Conservation (phyloP, 1,140 invertebrate species). For the Zaprionus taronus region DNA sequence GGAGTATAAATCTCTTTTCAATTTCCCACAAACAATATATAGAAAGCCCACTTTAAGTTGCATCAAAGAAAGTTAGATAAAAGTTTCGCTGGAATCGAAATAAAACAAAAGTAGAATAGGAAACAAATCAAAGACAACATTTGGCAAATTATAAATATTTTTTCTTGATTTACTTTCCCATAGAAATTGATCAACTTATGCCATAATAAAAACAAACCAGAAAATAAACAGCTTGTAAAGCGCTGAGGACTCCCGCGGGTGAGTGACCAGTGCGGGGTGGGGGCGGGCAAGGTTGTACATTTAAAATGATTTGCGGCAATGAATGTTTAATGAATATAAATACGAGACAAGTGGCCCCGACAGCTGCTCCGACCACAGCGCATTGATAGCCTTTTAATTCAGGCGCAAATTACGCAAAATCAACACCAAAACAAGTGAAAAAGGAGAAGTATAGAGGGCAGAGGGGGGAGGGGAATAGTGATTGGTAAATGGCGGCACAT, state of each 20-base stretch:
- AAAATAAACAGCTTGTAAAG: constrained; percentile 3
- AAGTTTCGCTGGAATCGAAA: neutral
- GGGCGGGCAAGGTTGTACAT: constrained; percentile 5
- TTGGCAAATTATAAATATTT: neutral
- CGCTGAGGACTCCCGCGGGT: neutral
- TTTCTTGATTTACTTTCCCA: neutral
- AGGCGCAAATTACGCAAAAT: constrained; percentile 77
- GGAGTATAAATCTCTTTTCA: no score
- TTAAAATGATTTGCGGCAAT: constrained; percentile 67
- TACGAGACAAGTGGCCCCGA: constrained; percentile 55
- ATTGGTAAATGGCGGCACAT: constrained; percentile 70
- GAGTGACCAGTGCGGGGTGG: neutral
- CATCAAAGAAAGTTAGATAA: neutral
- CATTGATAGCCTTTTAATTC: constrained; percentile 78
- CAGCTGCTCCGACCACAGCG: constrained; percentile 25
- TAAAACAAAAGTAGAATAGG: neutral
- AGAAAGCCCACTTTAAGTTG: neutral
- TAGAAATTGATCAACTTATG: neutral
- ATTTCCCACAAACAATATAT: no score
- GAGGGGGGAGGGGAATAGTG: constrained; percentile 38
- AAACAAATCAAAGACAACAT: neutral
- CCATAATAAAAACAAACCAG: neutral
- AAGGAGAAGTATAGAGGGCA: neutral
- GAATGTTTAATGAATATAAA: constrained; percentile 77
- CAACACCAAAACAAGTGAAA: constrained; percentile 56